Evolutionary conservation across 1,140 invertebrate genomes (phyloP).

Genomic region (Cydia pomonella): DNA sequence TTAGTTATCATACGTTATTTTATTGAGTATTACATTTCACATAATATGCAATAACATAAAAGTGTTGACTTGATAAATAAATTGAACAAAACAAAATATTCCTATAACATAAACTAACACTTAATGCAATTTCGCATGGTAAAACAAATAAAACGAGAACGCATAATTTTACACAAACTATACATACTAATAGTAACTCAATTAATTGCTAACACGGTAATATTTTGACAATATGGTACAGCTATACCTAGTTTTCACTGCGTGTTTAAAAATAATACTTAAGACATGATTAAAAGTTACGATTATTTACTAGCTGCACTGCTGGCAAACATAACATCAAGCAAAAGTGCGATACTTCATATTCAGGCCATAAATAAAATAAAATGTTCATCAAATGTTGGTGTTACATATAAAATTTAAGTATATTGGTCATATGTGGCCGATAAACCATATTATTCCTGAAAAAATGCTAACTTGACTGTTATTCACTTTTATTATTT

Average conservation of each 20-base stretch:
- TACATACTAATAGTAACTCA: not conserved
- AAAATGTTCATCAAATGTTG: not conserved
- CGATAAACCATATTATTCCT: not conserved
- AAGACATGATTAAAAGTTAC: not conserved
- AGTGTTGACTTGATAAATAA: constrained; percentile 14
- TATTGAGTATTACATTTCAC: not conserved
- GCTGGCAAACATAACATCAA: not conserved
- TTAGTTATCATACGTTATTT: not conserved
- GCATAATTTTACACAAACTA: not conserved
- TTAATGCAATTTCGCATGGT: not conserved
- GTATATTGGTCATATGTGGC: too few species aligned
- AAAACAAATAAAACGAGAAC: constrained; percentile 9
- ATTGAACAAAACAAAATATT: constrained; percentile 16
- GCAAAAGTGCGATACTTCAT: not conserved
- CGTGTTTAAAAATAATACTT: not conserved
- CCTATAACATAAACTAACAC: not conserved
- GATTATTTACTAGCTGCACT: not conserved
- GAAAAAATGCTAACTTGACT: not conserved
- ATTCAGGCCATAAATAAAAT: not conserved
- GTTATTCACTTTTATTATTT: too few species aligned
- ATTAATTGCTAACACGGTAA: not conserved
- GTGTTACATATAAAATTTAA: not conserved
- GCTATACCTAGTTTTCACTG: not conserved
- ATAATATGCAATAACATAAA: not conserved
- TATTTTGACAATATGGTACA: not conserved